Percentiles rank a stretch among this genome's conserved stretches.
Evolutionary conservation across 2,113 vertebrate genomes (phyloP).

Genomic region (Leptobrachium ailaonicum): DNA sequence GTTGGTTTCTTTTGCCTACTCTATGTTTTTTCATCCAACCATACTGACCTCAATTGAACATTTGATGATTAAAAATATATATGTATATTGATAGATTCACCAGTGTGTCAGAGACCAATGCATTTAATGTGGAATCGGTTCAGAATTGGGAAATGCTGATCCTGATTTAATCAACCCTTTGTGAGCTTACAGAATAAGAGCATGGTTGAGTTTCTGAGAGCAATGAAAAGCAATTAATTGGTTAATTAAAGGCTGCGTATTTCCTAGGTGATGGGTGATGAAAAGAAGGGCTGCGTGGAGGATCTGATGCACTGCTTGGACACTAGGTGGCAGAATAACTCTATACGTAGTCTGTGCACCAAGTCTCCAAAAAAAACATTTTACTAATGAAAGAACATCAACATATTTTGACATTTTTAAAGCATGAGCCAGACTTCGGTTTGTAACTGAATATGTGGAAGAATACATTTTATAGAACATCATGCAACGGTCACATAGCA

Average conservation of each 20-base stretch:
- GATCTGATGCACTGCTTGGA: background rate
- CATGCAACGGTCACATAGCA: slow-evolving; percentile 8
- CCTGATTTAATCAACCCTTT: too few species aligned
- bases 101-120: too few species aligned
- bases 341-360: background rate
- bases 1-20: too few species aligned
- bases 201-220: too few species aligned
- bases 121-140: too few species aligned
- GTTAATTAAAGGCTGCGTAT: background rate
- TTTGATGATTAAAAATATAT: too few species aligned
- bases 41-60: too few species aligned
- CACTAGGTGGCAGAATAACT: slow-evolving; percentile 12
- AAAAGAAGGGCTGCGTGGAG: background rate
- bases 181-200: too few species aligned
- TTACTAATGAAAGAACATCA: slow-evolving; percentile 12
- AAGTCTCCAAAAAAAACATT: background rate
- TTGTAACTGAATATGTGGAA: slow-evolving; percentile 26
- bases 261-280: slow-evolving; percentile 11
- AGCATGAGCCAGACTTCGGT: slow-evolving; percentile 32
- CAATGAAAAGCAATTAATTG: background rate
- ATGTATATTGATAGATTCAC: too few species aligned
- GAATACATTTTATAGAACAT: slow-evolving; percentile 12
- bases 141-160: too few species aligned
- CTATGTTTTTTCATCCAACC: too few species aligned
- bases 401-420: slow-evolving; percentile 19